phyloP scores from a whole-genome alignment of 2,888 invertebrate genomes.

The Azorinus chamasolen region DNA sequence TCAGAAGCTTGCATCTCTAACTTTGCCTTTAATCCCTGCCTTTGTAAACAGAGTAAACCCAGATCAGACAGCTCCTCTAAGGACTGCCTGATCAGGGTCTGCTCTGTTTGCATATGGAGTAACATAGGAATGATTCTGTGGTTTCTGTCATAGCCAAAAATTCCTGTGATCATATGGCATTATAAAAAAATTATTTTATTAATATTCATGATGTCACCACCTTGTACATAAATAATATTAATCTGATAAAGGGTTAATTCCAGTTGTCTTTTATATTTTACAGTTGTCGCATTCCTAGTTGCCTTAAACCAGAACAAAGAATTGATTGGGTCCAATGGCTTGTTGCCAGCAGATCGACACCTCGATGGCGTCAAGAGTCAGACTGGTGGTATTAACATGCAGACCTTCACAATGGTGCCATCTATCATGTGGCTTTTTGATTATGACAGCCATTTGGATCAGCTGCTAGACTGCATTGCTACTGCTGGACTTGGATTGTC shows the following conservation, averaged over 20 bases:
- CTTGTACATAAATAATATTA: background rate
- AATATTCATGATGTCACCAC: too few relatives aligned
- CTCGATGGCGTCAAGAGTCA: slow-evolving; percentile 74
- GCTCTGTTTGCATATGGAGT: too few relatives aligned
- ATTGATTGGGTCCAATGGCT: slow-evolving; percentile 84
- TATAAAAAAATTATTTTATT: too few relatives aligned
- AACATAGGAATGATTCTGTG: too few relatives aligned
- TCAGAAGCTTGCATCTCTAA: too few relatives aligned
- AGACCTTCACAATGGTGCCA: slow-evolving; percentile 76
- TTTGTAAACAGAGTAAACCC: too few relatives aligned
- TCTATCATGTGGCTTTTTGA: slow-evolving; percentile 85
- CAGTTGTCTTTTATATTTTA: slow-evolving; percentile 43
- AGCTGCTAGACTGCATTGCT: slow-evolving; percentile 82
- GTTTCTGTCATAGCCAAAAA: too few relatives aligned
- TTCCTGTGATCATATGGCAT: too few relatives aligned
- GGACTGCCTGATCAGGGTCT: too few relatives aligned
- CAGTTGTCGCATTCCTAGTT: slow-evolving; percentile 86
- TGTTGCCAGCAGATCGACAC: slow-evolving; percentile 83
- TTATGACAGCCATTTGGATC: slow-evolving; percentile 76
- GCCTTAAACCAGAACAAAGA: slow-evolving; percentile 85
- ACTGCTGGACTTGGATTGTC: slow-evolving; percentile 82
- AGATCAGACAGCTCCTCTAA: too few relatives aligned
- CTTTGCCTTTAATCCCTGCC: too few relatives aligned
- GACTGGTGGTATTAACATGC: slow-evolving; percentile 63
- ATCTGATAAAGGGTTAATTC: background rate